phyloP scores from a whole-genome alignment of 2,797 vertebrate genomes.

The Melopsittacus undulatus region DNA sequence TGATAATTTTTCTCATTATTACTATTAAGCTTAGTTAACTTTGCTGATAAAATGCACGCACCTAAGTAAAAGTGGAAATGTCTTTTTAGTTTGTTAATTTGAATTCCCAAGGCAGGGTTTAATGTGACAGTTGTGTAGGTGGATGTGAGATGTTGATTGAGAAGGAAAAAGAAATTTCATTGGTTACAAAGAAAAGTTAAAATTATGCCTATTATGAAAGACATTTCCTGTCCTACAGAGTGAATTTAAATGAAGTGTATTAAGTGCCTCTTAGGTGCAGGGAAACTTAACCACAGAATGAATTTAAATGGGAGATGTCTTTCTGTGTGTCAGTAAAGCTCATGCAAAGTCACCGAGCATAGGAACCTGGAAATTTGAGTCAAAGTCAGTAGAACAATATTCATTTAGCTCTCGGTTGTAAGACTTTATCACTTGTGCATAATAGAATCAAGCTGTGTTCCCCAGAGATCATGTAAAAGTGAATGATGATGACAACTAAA shows the following conservation, averaged over 20 bases:
- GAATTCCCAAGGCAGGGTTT: slow-evolving; percentile 8
- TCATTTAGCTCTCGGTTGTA: neutral
- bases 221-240: neutral
- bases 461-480: neutral
- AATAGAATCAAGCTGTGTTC: neutral
- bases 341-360: neutral
- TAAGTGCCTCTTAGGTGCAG: neutral
- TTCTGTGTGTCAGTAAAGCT: neutral
- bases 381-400: neutral
- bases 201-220: neutral
- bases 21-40: neutral
- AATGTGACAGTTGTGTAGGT: neutral
- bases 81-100: slow-evolving; percentile 13
- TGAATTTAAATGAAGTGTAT: neutral
- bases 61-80: neutral
- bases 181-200: neutral
- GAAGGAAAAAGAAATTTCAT: neutral
- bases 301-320: neutral
- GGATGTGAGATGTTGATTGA: neutral
- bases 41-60: neutral
- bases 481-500: neutral
- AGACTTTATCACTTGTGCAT: neutral
- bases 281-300: neutral
- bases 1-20: neutral
- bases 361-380: neutral